Base-by-base conservation (phyloP, 2,797 vertebrate genomes). In the Cuculus canorus region DNA sequence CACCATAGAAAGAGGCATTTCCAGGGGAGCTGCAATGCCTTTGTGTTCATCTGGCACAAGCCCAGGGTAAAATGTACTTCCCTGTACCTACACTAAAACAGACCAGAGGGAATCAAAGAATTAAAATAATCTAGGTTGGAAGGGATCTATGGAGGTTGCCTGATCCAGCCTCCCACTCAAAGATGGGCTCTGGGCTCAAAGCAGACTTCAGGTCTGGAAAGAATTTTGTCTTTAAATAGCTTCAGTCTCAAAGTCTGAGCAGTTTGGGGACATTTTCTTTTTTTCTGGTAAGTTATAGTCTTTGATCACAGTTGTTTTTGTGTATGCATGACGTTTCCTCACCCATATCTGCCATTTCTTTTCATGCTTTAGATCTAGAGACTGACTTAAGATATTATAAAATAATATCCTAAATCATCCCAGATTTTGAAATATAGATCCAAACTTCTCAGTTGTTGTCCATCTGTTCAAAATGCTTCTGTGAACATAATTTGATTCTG, bases 281-380 rank as follows among this genome's bases (percentile, higher is more conserved):
- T 2, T 37, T 59, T 64, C 53, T 53, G 17, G 2, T 47, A 71
- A 59, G 23, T 68, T 78, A n/a, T 50, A 10, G n/a, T 52, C 59
- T 95, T 90, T 88, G 86, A 92, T 86, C 75, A 85, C 56, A 78
- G 52, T 37, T 86, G n/a, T 12, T 88, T 93, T 90, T 84, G 65
- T 59, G 64, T 54, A 35, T 86, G 17, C 13, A 28, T 23, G 32
- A 90, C 6, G 2, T 54, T 69, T 72, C 43, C 19, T 91, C 57
- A 84, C 10, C 69, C 50, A 18, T 33, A 45, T 56, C 80, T 90
- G 56, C 13, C 9, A 30, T 56, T 88, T 68, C 41, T 86, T 66
- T 43, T 82, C 33, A n/a, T 13, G 50, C 18, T 87, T 87, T 61
- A 90, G 32, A 63, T 90, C 54, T 66, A 84, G 30, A 61, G 47